A percentile compares a stretch with the other conserved stretches of the same genome.
Conservation (phyloP, 2,888 invertebrate genomes). For the Troilus luridus region DNA sequence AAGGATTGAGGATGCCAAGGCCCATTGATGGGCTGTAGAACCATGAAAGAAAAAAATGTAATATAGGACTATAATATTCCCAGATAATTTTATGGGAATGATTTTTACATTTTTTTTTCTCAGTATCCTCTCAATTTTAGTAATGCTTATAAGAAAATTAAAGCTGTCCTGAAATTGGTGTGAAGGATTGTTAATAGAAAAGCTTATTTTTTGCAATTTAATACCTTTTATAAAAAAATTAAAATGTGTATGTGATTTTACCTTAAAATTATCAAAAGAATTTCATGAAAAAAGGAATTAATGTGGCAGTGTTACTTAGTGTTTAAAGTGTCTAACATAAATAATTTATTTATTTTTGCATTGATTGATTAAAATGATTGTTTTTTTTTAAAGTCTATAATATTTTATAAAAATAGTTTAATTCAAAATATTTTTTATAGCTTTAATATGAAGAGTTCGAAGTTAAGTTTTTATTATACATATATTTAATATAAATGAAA, state of each 20-base stretch:
- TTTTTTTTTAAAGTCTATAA: conserved; percentile 3
- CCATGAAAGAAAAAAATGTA: not conserved
- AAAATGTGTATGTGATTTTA: not conserved
- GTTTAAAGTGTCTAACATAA: conserved; percentile 11
- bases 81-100: not conserved
- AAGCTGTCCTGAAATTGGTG: not conserved
- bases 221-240: not conserved
- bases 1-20: not conserved
- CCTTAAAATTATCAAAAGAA: not conserved
- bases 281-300: not conserved
- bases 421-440: conserved; percentile 36
- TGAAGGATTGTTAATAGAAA: not conserved
- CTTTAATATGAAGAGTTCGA: conserved; percentile 25
- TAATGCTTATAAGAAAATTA: not conserved
- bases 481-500: not conserved
- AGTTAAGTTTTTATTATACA: conserved; percentile 32
- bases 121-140: not conserved
- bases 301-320: conserved; percentile 23
- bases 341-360: conserved; percentile 40
- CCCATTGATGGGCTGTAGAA: no score
- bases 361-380: not conserved
- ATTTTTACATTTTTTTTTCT: not conserved
- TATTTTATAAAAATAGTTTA: not conserved
- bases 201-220: not conserved
- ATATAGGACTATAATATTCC: not conserved